Evolutionary conservation across 2,888 invertebrate genomes (phyloP), one percentile per base, ranked within the genome.

Genomic region (Amaurobius ferox): DNA sequence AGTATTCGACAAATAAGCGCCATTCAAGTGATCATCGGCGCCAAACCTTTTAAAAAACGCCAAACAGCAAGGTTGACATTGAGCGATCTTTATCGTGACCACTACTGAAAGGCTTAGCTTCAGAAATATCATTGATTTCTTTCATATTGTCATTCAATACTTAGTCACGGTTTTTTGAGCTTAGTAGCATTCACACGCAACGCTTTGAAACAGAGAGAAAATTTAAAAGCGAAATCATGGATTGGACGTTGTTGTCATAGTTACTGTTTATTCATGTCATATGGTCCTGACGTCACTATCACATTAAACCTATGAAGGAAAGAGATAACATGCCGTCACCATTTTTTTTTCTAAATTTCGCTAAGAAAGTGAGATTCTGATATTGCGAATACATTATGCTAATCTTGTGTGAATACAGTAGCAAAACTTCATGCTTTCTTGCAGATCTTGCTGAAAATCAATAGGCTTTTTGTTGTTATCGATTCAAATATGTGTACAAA

Each of bases 101-200:
- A 61, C 62, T 62, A 39, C 48, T 73, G 44, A 32, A 28, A 68
- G 32, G 26, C 66, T 40, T 79, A 28, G 23, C 55, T 55, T 61
- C 28, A 68, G 61, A 74, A 40, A 67, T 67, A 32, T 29, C 35
- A 80, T 80, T 61, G 80, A 80, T 80, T 80, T 80, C 61, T 61
- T 61, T 68, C 39, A 72, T 72, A 72, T 72, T 79, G 55, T 3
- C 30, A 40, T 73, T 48, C 40, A 68, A 68, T 68, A 74, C 79
- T 68, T 74, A 74, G 19, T 29, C 30, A 30, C 61, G 29, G 32
- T 55, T 73, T 40, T 61, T 26, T 16, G n/a, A n/a, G 68, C 74
- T 74, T 61, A 74, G 74, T 73, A 67, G 71, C 68, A 28, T 40
- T 76, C 6, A 39, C 83, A 83, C 83, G 83, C 83, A 30, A 77